Evolutionary conservation across 2,113 vertebrate genomes (phyloP).

Genomic region (Connochaetes taurinus): DNA sequence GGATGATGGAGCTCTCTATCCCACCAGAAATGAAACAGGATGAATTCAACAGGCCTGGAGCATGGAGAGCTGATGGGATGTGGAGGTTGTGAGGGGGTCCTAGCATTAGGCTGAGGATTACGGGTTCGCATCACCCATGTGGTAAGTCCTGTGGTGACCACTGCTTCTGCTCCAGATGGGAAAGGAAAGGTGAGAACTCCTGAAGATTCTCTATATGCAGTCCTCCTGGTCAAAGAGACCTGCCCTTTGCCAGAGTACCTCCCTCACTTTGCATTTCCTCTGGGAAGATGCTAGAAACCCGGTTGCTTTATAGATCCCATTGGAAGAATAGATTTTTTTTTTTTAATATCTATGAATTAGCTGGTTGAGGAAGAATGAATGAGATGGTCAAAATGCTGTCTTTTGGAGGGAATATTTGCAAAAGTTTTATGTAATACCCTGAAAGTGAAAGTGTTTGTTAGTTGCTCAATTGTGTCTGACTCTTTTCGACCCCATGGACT

Average conservation of each 20-base stretch:
- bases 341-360: background rate
- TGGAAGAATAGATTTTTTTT: background rate
- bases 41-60: no score
- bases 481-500: background rate
- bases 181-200: no score
- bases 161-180: background rate
- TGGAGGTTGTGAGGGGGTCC: background rate
- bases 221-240: background rate
- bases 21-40: background rate
- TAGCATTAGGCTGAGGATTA: background rate
- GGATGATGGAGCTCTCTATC: background rate
- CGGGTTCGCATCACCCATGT: fast-evolving
- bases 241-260: background rate
- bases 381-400: background rate
- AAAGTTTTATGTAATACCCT: background rate
- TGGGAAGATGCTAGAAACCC: background rate
- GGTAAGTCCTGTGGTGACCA: fast-evolving
- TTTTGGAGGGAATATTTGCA: background rate
- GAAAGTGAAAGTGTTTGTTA: background rate
- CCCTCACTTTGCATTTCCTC: background rate
- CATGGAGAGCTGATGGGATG: background rate
- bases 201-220: background rate
- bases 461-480: background rate
- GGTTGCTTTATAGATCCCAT: background rate
- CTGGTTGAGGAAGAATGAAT: background rate